Conservation (phyloP, 2,797 vertebrate genomes). For the Gastrophryne carolinensis region DNA sequence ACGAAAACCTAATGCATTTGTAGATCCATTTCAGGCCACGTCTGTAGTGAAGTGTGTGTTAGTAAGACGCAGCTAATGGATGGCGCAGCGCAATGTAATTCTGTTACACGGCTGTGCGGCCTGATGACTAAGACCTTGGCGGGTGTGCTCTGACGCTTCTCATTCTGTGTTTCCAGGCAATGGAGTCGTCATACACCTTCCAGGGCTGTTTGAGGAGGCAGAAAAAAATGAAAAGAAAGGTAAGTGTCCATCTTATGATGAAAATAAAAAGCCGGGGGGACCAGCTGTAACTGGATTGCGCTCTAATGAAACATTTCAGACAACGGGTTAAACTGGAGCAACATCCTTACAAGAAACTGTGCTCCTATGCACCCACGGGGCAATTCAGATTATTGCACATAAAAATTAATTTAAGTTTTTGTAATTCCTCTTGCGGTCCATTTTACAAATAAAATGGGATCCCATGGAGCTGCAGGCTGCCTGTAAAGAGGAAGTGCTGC, state of each 20-base stretch:
- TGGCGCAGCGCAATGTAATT: background rate
- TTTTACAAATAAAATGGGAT: too few relatives aligned
- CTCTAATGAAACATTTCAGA: too few relatives aligned
- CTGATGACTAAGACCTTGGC: background rate
- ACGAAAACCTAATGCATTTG: slow-evolving; percentile 22
- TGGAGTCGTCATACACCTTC: slow-evolving; percentile 95
- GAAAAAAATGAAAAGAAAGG: slow-evolving; percentile 99
- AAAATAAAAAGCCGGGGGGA: background rate
- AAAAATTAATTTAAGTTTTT: too few relatives aligned
- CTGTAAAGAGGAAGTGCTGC: too few relatives aligned
- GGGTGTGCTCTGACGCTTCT: slow-evolving; percentile 46
- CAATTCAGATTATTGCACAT: too few relatives aligned
- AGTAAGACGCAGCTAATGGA: background rate
- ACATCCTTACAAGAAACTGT: too few relatives aligned
- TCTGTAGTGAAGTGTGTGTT: slow-evolving; percentile 45
- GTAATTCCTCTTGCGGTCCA: too few relatives aligned
- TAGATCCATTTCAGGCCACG: background rate
- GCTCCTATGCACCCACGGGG: too few relatives aligned
- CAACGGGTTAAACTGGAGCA: too few relatives aligned
- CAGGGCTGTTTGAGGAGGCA: slow-evolving; percentile 95
- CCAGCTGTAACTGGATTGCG: too few relatives aligned
- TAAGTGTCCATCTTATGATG: slow-evolving; percentile 56
- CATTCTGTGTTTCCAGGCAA: slow-evolving; percentile 78
- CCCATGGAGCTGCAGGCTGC: too few relatives aligned
- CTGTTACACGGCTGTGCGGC: background rate